Base-by-base conservation (phyloP, 2,113 vertebrate species). In the Proteles cristata region DNA sequence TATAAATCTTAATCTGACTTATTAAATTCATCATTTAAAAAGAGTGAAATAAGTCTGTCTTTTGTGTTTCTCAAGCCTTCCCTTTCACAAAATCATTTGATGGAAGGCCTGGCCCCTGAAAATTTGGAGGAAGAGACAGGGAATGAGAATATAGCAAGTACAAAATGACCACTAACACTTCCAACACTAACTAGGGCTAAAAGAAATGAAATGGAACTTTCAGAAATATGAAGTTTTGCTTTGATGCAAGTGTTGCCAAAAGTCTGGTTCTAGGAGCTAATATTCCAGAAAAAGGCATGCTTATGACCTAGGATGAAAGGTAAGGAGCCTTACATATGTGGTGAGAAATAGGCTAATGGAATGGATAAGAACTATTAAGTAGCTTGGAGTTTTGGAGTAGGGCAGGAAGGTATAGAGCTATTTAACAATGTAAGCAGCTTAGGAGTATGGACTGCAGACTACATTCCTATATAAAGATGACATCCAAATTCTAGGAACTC, bases 41-140 rank as follows among this genome's bases (percentile, higher is more conserved):
- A 65, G 33, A 61, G 61, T 73, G 55, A 74, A 28, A 0, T 33
- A 94, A 79, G 48, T 93, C 48, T 93, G 23, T 48, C 39, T 88
- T 97, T 90, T 71, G 12, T 25, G 2, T 76, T 94, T 93, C 15
- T 84, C 50, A 35, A 48, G 14, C 66, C 53, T 77, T 39, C 26
- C 35, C 6, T 84, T 93, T 84, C 6, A 88, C 45, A 92, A 17
- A 96, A 77, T 92, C n/a, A 96, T 81, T n/a, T 82, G 73, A 89
- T 94, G 19, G 53, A 76, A 90, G 66, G 26, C 8, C 28, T 77
- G 28, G 39, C 3, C 33, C 28, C 45, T 66, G 23, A 91, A 66
- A 71, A 28, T 0, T 89, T 94, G 8, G 23, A 88, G 26, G 26
- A 90, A 95, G 55, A 82, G 89, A 26, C 35, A 91, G 43, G 21